Conservation (phyloP, 2,797 vertebrate genomes). For the Zalophus californianus region DNA sequence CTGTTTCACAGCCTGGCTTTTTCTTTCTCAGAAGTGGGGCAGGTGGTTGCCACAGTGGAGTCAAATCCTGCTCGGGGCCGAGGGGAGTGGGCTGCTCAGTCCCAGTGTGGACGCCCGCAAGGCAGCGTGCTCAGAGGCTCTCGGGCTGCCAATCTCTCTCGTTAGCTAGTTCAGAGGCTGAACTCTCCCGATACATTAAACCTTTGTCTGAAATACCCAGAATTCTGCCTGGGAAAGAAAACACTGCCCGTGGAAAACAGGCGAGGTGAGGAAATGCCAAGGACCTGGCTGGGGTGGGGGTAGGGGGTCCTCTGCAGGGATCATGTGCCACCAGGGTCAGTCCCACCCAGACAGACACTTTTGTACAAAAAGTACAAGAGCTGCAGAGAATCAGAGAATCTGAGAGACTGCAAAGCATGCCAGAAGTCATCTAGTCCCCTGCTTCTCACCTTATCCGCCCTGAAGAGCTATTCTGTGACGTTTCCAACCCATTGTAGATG, state of each 20-base stretch:
- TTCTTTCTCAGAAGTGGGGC: constrained; percentile 43
- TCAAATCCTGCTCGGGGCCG: not conserved
- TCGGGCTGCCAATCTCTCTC: not conserved
- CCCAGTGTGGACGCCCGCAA: not conserved
- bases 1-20: not conserved
- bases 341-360: not conserved
- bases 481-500: not conserved
- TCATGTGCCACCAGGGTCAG: not conserved
- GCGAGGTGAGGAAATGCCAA: not conserved
- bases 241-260: constrained; percentile 61
- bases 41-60: not conserved
- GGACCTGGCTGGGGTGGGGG: not conserved
- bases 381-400: not conserved
- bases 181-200: not conserved
- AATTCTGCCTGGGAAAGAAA: constrained; percentile 69
- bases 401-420: not conserved
- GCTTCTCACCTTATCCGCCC: not conserved
- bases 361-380: fast-evolving
- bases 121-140: not conserved
- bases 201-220: constrained; percentile 61
- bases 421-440: not conserved
- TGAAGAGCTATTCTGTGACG: not conserved
- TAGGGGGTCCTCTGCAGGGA: not conserved
- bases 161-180: not conserved
- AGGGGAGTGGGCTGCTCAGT: not conserved